Conservation (phyloP, 1,140 invertebrate genomes). For the Zaprionus vittiger region DNA sequence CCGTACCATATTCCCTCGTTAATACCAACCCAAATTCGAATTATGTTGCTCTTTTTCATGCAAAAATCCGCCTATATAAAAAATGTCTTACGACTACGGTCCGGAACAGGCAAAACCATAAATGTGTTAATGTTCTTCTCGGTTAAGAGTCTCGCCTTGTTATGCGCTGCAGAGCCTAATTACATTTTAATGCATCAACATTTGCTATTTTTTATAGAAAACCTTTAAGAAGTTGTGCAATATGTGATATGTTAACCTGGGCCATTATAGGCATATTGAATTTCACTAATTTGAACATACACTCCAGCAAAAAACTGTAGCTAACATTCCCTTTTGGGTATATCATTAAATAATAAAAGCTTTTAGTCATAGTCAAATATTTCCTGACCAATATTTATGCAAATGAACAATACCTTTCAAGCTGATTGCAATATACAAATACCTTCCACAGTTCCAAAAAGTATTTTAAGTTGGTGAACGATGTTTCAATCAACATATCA, state of each 20-base stretch:
- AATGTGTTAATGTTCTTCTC: constrained; percentile 37
- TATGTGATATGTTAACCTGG: neutral
- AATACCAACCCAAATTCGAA: constrained; percentile 36
- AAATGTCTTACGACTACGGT: neutral
- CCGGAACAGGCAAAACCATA: constrained; percentile 37
- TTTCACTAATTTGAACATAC: neutral
- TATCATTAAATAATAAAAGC: too few relatives aligned
- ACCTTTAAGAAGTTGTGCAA: neutral
- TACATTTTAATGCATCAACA: constrained; percentile 44
- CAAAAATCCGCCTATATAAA: neutral
- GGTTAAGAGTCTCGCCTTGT: constrained; percentile 15
- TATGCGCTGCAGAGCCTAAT: constrained; percentile 29
- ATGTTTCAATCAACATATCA: constrained; percentile 7
- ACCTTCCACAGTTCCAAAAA: neutral
- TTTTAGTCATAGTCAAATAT: too few relatives aligned
- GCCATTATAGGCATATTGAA: neutral
- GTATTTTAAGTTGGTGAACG: neutral
- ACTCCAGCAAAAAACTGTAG: neutral
- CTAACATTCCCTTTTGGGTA: neutral
- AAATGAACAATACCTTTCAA: neutral
- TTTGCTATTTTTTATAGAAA: constrained; percentile 27
- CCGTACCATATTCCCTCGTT: constrained; percentile 30
- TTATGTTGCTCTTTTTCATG: constrained; percentile 15
- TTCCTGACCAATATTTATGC: neutral
- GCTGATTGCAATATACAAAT: neutral